phyloP scores from a whole-genome alignment of 2,797 vertebrate genomes.

The Micrastur ruficollis region DNA sequence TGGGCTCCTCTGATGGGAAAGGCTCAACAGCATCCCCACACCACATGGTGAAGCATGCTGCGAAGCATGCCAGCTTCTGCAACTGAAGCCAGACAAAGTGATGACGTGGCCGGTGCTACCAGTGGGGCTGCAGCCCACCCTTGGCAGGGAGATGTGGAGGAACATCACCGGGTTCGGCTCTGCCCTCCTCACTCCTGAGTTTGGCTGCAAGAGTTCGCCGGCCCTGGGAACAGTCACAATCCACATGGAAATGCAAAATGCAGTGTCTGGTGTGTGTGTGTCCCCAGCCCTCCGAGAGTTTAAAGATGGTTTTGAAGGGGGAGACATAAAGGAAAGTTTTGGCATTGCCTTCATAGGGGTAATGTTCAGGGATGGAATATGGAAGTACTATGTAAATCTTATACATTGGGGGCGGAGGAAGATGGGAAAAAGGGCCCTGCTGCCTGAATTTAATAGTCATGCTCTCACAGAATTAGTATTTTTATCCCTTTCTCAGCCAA shows the following conservation, averaged over 20 bases:
- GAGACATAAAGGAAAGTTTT: not conserved
- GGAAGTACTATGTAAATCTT: not conserved
- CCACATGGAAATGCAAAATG: not conserved
- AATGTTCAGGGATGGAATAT: not conserved
- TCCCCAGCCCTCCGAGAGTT: not conserved
- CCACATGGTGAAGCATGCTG: not conserved
- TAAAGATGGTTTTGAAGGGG: not conserved
- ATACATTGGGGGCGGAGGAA: accelerated
- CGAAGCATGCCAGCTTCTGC: not conserved
- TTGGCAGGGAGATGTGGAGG: not conserved
- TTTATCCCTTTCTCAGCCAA: not conserved
- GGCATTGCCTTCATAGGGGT: not conserved
- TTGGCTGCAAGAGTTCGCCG: not conserved
- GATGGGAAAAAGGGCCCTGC: not conserved
- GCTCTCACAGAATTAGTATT: not conserved
- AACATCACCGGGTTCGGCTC: not conserved
- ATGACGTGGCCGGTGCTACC: not conserved
- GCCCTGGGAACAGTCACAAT: not conserved
- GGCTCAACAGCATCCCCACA: not conserved
- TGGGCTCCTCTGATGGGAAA: not conserved
- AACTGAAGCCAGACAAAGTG: not conserved
- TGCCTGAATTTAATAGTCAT: not conserved
- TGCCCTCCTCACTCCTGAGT: not conserved
- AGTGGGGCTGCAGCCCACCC: not conserved
- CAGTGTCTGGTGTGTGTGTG: too few relatives aligned